These are phyloP conservation scores for Dicerorhinus sumatrensis DNA, from an alignment of 2,113 vertebrate genomes.

Conservation along the genomic window DNA sequence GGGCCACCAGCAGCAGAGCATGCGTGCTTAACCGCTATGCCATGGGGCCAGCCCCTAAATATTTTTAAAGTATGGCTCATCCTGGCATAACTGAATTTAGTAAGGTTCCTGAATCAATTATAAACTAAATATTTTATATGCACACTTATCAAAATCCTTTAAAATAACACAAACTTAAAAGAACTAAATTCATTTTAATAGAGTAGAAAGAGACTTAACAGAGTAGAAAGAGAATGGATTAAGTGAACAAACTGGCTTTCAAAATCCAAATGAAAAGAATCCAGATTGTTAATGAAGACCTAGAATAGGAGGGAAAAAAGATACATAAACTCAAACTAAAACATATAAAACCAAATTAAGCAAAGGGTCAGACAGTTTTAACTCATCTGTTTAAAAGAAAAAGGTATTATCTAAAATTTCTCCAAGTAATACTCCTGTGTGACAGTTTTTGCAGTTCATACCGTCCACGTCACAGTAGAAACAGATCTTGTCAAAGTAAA, in stretches of 20 bases:
- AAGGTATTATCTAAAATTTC: neutral
- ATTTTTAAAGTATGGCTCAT: conserved; percentile 30
- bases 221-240: neutral
- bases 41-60: neutral
- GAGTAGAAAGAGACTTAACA: neutral
- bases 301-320: neutral
- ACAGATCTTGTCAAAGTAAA: conserved; percentile 13
- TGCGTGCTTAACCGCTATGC: too few relatives aligned
- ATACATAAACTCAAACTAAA: neutral
- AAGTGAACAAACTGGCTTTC: conserved; percentile 26
- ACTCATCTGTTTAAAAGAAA: neutral
- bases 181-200: neutral
- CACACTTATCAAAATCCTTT: conserved; percentile 22
- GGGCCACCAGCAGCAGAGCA: too few relatives aligned
- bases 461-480: conserved; percentile 25
- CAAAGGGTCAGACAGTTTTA: neutral
- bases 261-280: conserved; percentile 37
- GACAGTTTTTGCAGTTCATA: conserved; percentile 63
- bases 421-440: neutral
- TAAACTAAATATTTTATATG: conserved; percentile 26
- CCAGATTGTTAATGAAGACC: neutral
- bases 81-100: neutral
- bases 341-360: conserved; percentile 1
- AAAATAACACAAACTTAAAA: conserved; percentile 51
- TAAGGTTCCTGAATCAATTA: neutral